Evolutionary conservation across 2,888 invertebrate genomes (phyloP).

Genomic region (Morinoia aosen): DNA sequence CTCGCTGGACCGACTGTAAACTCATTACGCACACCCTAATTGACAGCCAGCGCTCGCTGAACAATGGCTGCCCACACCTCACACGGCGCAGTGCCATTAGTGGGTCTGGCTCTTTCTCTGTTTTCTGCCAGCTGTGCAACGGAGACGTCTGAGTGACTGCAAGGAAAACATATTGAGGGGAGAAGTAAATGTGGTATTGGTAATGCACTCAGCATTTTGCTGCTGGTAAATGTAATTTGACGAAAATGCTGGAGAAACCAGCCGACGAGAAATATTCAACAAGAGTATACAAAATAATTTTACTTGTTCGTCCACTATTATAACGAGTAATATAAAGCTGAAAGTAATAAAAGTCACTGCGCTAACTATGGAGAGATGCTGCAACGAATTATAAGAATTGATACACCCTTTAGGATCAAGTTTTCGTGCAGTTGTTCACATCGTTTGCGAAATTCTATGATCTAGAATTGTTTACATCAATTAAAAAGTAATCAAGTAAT

Average conservation of each 20-base stretch:
- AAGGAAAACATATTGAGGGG: not conserved
- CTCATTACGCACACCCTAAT: not conserved
- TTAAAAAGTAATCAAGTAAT: no score
- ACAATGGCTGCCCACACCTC: conserved; percentile 17
- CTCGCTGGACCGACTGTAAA: not conserved
- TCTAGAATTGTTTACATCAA: not conserved
- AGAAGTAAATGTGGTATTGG: not conserved
- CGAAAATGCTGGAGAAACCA: no score
- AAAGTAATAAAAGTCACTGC: no score
- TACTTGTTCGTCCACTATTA: not conserved
- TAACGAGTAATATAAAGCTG: not conserved
- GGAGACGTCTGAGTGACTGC: not conserved
- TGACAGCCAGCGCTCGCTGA: not conserved
- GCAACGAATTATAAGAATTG: not conserved
- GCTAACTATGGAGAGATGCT: not conserved
- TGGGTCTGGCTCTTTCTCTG: not conserved
- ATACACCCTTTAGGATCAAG: not conserved
- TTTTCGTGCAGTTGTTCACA: not conserved
- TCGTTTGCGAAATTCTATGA: not conserved
- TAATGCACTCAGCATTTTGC: not conserved
- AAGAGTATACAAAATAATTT: not conserved
- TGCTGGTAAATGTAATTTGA: no score
- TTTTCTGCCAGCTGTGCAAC: not conserved
- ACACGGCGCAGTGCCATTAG: not conserved
- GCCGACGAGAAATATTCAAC: no score